These are phyloP conservation scores for Sciaenops ocellatus DNA, from an alignment of 2,797 vertebrate genomes.

Conservation along the genomic window DNA sequence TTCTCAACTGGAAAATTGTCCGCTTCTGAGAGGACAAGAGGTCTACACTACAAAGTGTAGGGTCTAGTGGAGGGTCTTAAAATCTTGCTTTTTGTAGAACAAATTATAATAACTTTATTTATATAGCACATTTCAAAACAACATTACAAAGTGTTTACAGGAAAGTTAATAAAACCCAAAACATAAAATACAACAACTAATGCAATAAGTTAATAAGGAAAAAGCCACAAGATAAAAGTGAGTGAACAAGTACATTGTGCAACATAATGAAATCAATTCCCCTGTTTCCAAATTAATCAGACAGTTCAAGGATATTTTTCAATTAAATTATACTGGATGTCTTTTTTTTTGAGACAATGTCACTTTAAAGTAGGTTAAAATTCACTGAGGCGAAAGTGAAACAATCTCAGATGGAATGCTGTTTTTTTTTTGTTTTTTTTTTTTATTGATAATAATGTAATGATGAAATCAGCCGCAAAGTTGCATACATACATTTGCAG, in stretches of 20 bases:
- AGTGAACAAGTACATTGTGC: not conserved
- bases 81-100: constrained; percentile 13
- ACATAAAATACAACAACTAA: not conserved
- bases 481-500: not conserved
- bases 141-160: not conserved
- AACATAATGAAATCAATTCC: constrained; percentile 29
- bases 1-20: constrained; percentile 79
- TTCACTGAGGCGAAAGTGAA: not conserved
- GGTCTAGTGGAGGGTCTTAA: not conserved
- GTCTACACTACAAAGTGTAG: constrained; percentile 31
- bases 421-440: not conserved
- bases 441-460: not conserved
- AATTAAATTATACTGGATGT: constrained; percentile 14
- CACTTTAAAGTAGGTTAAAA: constrained; percentile 35
- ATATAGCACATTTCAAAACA: not conserved
- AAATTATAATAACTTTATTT: not conserved
- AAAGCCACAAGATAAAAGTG: not conserved
- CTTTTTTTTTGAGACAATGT: constrained; percentile 33
- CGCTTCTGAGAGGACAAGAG: constrained; percentile 71
- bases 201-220: not conserved
- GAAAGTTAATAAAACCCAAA: not conserved
- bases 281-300: constrained; percentile 23
- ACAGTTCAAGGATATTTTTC: constrained; percentile 24
- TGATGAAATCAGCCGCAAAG: constrained; percentile 39
- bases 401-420: not conserved